Conservation (phyloP, 2,113 vertebrate genomes). For the Gracilinanus agilis region DNA sequence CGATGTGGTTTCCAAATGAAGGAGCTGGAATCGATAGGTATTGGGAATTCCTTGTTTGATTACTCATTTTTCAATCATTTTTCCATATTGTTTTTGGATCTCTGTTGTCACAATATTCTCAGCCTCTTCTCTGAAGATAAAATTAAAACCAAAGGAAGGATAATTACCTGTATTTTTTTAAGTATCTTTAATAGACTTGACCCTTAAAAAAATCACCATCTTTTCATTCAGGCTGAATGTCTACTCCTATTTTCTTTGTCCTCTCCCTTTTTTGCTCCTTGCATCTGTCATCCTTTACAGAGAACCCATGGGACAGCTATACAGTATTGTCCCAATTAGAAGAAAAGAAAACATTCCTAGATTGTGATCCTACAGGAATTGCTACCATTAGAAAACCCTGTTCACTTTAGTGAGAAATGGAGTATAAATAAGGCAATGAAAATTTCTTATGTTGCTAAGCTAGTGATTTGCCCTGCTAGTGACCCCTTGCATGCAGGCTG, state of each 20-base stretch:
- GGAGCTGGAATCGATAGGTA: neutral
- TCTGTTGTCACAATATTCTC: neutral
- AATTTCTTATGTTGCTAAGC: conserved; percentile 45
- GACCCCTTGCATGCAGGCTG: conserved; percentile 70
- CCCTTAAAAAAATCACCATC: neutral
- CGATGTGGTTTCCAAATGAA: neutral
- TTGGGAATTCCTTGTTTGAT: conserved; percentile 6
- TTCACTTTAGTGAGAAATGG: conserved; percentile 60
- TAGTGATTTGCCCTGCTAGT: conserved; percentile 65
- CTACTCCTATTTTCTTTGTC: neutral
- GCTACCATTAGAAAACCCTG: conserved; percentile 30
- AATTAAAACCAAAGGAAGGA: conserved; percentile 4
- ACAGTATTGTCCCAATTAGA: conserved; percentile 64
- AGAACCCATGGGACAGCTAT: conserved; percentile 14
- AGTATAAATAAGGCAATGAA: conserved; percentile 61
- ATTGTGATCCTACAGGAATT: conserved; percentile 56
- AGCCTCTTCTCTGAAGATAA: neutral
- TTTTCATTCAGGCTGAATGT: conserved; percentile 60
- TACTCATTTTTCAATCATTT: conserved; percentile 24
- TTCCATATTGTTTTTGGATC: conserved; percentile 25
- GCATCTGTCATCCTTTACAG: conserved; percentile 51
- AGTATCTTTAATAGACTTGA: conserved; percentile 13
- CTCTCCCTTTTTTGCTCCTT: conserved; percentile 41
- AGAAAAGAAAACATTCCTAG: conserved; percentile 59
- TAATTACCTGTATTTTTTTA: conserved; percentile 28